Evolutionary conservation across 2,888 invertebrate species (phyloP).

Genomic region (Malacosoma neustria): DNA sequence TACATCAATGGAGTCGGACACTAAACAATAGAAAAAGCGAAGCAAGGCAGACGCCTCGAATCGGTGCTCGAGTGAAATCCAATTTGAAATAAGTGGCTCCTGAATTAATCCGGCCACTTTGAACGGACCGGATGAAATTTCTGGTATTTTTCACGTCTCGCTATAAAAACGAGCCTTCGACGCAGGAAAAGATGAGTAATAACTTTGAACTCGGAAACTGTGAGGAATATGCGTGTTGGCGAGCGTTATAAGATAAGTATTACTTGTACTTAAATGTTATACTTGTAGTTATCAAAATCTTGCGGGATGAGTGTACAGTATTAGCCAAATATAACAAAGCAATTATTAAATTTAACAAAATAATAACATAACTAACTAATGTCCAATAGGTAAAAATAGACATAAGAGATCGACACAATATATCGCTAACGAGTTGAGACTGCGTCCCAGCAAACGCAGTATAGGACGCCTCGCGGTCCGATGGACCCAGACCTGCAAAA

Average conservation of each 20-base stretch:
- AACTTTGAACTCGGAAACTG: conserved; percentile 54
- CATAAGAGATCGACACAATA: too few species aligned
- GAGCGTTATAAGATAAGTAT: conserved; percentile 42
- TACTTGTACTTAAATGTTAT: too few species aligned
- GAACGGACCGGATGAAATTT: conserved; percentile 68
- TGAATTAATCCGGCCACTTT: conserved; percentile 72
- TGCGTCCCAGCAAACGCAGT: too few species aligned
- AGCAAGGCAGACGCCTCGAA: conserved; percentile 26
- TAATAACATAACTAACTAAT: too few species aligned
- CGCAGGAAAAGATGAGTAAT: conserved; percentile 67
- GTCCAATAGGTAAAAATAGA: too few species aligned
- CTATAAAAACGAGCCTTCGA: conserved; percentile 67
- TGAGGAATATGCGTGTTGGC: conserved; percentile 57
- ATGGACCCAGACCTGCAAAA: too few species aligned
- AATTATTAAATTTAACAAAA: too few species aligned
- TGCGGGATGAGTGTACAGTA: too few species aligned
- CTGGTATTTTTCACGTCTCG: conserved; percentile 73
- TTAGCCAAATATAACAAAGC: too few species aligned
- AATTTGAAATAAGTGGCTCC: conserved; percentile 74
- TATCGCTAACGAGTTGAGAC: too few species aligned
- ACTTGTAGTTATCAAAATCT: too few species aligned
- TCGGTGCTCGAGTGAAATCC: conserved; percentile 59
- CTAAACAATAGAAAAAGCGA: conserved; percentile 58
- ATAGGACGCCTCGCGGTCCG: too few species aligned
- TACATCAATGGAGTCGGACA: conserved; percentile 36